Evolutionary conservation across 1,140 invertebrate species (phyloP).

Genomic region (Calliopsis andreniformis): DNA sequence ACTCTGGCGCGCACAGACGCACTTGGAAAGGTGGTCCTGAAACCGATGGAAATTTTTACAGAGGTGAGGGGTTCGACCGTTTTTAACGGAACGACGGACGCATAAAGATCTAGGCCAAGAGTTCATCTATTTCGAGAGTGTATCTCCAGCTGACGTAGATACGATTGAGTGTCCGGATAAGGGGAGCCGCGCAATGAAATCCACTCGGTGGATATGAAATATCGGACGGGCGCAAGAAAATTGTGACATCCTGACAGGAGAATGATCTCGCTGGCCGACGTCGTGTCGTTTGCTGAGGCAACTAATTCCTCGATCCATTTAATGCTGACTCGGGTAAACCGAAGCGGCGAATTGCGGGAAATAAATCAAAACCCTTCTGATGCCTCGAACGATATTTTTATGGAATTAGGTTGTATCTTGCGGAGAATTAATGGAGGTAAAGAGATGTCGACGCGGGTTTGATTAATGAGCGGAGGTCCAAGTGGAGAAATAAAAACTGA

Average conservation of each 20-base stretch:
- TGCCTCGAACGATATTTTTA: not conserved
- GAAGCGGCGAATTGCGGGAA: too few relatives aligned
- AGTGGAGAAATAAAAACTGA: not conserved
- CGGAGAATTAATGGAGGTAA: not conserved
- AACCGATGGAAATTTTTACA: conserved; percentile 38
- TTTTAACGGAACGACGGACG: conserved; percentile 55
- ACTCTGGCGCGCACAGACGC: too few relatives aligned
- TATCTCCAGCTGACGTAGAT: conserved; percentile 76
- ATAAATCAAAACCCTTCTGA: not conserved
- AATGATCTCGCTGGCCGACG: conserved; percentile 18
- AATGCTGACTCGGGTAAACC: not conserved
- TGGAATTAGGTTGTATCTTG: not conserved
- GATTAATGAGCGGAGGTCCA: not conserved
- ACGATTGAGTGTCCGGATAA: conserved; percentile 75
- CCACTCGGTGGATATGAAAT: conserved; percentile 46
- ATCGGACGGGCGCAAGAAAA: conserved; percentile 20
- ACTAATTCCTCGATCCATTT: conserved; percentile 27
- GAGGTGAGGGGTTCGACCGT: conserved; percentile 45
- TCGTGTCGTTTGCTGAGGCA: not conserved
- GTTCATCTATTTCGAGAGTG: conserved; percentile 80
- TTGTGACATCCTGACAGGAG: conserved; percentile 33
- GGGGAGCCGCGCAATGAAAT: conserved; percentile 54
- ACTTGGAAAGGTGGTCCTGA: too few relatives aligned
- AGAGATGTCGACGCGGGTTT: not conserved
- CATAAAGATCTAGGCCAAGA: conserved; percentile 78